A percentile compares a stretch with the other conserved stretches of the same genome.
phyloP scores from a whole-genome alignment of 2,888 invertebrate species.

The Incurvaria masculella region DNA sequence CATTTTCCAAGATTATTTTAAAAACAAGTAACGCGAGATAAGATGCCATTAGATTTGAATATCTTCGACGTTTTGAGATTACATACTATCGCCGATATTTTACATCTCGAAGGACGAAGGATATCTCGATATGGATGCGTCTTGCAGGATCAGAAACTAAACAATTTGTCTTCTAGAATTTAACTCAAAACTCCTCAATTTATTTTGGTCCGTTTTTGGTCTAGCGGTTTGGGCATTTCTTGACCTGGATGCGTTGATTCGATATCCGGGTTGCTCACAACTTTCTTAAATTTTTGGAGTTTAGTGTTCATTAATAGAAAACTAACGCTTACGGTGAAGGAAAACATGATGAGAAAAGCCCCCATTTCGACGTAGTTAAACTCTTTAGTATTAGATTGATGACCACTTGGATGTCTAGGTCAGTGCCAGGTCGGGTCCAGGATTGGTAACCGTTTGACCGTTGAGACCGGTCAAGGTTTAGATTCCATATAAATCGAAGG shows the following conservation, averaged over 20 bases:
- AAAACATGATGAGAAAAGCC: too few species aligned
- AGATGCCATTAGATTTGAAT: slow-evolving; percentile 55
- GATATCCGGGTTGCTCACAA: not conserved
- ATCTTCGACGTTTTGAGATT: slow-evolving; percentile 54
- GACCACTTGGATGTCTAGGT: too few species aligned
- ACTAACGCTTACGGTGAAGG: too few species aligned
- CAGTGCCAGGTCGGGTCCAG: too few species aligned
- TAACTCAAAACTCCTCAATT: not conserved
- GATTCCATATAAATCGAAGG: too few species aligned
- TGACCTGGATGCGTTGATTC: not conserved
- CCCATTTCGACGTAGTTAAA: too few species aligned
- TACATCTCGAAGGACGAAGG: slow-evolving; percentile 33
- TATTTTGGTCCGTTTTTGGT: not conserved
- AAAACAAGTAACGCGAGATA: slow-evolving; percentile 43
- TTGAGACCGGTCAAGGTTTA: too few species aligned
- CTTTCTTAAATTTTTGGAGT: not conserved
- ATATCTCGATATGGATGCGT: slow-evolving; percentile 28
- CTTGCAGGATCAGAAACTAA: too few species aligned
- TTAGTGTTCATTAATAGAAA: not conserved
- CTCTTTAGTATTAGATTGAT: too few species aligned
- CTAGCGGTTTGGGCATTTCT: not conserved
- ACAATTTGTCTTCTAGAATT: not conserved
- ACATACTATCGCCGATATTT: slow-evolving; percentile 42
- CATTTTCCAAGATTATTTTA: slow-evolving; percentile 47
- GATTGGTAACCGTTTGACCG: too few species aligned